Evolutionary conservation across 2,797 vertebrate species (phyloP).

Genomic region (Anabacerthia variegaticeps): DNA sequence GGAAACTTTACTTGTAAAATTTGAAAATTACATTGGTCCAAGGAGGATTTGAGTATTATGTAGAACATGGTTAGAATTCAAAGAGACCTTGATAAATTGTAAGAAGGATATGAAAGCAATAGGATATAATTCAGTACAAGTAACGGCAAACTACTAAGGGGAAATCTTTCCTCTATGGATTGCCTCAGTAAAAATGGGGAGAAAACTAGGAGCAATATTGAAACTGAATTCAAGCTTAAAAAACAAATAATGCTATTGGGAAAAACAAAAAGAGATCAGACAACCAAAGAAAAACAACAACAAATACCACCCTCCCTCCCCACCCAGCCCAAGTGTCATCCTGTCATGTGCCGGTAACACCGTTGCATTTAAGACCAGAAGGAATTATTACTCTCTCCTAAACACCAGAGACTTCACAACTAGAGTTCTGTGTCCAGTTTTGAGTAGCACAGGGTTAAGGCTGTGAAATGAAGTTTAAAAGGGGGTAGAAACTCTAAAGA

Average conservation of each 20-base stretch:
- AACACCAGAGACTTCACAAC: not conserved
- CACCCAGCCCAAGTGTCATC: not conserved
- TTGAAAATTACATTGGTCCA: not conserved
- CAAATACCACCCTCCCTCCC: not conserved
- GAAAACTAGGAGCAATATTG: not conserved
- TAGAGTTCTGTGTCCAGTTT: not conserved
- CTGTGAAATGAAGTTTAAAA: not conserved
- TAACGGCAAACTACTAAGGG: not conserved
- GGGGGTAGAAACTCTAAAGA: not conserved
- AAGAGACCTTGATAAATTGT: not conserved
- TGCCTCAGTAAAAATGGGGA: not conserved
- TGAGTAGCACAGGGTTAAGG: not conserved
- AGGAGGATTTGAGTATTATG: not conserved
- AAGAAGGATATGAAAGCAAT: not conserved
- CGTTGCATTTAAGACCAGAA: not conserved
- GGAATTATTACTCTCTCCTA: not conserved
- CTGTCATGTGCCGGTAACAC: not conserved
- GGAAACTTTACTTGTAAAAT: not conserved
- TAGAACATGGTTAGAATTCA: not conserved
- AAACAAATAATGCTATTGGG: not conserved
- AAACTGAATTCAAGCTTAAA: not conserved
- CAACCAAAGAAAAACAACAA: not conserved
- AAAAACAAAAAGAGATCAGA: accelerated
- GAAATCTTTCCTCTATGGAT: not conserved
- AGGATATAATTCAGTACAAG: not conserved